A percentile compares a stretch with the other conserved stretches of the same genome.
Evolutionary conservation across 2,888 invertebrate genomes (phyloP).

Genomic region (Hydrotaea diabolus): DNA sequence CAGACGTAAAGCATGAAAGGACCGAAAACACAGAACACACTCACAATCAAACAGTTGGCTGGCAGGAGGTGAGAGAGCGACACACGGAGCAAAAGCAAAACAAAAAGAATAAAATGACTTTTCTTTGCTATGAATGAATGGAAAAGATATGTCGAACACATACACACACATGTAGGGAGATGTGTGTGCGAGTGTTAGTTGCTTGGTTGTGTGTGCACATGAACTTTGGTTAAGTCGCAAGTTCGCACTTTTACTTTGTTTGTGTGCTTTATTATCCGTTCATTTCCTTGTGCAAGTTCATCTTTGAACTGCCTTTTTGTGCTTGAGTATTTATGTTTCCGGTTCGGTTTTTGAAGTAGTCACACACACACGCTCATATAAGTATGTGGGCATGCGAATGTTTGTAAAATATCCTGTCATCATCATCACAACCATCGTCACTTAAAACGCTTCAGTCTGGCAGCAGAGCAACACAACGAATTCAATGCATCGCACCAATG

Average conservation of each 20-base stretch:
- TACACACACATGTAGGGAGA: slow-evolving; percentile 23
- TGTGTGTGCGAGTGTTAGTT: background rate
- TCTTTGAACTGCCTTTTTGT: background rate
- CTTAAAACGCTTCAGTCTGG: slow-evolving; percentile 38
- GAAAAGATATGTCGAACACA: slow-evolving; percentile 49
- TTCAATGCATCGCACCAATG: background rate
- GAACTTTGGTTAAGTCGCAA: slow-evolving; percentile 46
- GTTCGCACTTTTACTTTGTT: slow-evolving; percentile 54
- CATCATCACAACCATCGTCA: slow-evolving; percentile 50
- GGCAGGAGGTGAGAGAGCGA: background rate
- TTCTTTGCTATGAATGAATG: slow-evolving; percentile 37
- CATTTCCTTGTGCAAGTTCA: background rate
- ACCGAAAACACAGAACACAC: slow-evolving; percentile 38
- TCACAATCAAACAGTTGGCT: slow-evolving; percentile 4
- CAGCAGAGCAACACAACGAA: background rate
- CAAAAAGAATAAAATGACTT: background rate
- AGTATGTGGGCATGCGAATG: slow-evolving; percentile 17
- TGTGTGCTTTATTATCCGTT: slow-evolving; percentile 37
- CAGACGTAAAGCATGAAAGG: slow-evolving; percentile 54
- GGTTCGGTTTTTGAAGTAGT: background rate
- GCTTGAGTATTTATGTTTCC: background rate
- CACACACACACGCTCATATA: background rate
- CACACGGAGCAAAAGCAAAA: slow-evolving; percentile 1
- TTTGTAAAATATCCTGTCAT: slow-evolving; percentile 41
- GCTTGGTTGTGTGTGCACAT: background rate